These are phyloP conservation scores for Drosophila bipectinata DNA, from an alignment of 1,140 invertebrate genomes.

Conservation along the genomic window DNA sequence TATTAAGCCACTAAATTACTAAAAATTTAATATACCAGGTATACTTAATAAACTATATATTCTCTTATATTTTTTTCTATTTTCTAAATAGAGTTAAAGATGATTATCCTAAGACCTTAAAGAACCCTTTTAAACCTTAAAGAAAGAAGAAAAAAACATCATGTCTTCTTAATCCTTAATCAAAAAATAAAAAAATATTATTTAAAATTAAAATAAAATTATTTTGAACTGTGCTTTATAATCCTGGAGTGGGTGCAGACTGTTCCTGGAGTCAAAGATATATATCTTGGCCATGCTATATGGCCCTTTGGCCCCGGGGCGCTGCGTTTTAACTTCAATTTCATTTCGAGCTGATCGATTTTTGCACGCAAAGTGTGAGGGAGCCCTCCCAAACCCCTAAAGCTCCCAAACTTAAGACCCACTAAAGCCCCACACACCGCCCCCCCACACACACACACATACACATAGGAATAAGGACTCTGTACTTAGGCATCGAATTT, in stretches of 20 bases:
- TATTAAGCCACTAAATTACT: no score
- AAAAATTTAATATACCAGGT: no score
- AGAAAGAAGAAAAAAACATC: no score
- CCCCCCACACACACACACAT: background rate
- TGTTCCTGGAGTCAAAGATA: conserved; percentile 18
- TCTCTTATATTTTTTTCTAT: no score
- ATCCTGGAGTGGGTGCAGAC: conserved; percentile 9
- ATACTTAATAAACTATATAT: no score
- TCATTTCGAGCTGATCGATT: conserved; percentile 80
- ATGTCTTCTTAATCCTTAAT: no score
- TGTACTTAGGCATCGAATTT: conserved; percentile 78
- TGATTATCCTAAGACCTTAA: no score
- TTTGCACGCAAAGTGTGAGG: conserved; percentile 82
- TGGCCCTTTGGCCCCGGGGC: conserved; percentile 58
- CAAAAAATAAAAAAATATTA: background rate
- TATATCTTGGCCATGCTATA: conserved; percentile 51
- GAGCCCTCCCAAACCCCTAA: conserved; percentile 36
- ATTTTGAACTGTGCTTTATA: background rate
- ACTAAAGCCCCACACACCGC: background rate
- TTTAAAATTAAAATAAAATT: background rate
- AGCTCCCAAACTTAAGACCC: no score
- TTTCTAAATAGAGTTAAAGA: no score
- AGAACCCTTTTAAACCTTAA: no score
- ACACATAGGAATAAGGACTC: conserved; percentile 22
- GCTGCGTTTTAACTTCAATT: conserved; percentile 75